These are phyloP conservation scores for Acrocyrtus sp. DNA, from an alignment of 2,888 invertebrate genomes.

Conservation along the genomic window DNA sequence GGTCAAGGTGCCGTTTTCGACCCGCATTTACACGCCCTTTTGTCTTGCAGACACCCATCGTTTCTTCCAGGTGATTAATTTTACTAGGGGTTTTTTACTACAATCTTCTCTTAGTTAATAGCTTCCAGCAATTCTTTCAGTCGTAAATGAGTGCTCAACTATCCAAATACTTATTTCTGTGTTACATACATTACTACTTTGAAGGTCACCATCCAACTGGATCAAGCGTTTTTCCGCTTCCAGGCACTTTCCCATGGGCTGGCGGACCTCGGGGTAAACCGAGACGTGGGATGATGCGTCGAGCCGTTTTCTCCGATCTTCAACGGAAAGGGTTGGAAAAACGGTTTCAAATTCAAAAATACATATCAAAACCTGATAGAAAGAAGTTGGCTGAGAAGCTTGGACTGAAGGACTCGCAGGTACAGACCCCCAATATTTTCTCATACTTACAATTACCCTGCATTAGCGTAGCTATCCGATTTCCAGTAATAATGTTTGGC, in stretches of 20 bases:
- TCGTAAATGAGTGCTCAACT: too few relatives aligned
- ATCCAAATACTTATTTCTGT: too few relatives aligned
- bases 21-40: constrained; percentile 82
- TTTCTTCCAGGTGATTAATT: constrained; percentile 80
- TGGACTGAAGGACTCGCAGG: constrained; percentile 97
- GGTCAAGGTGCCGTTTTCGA: constrained; percentile 69
- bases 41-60: constrained; percentile 85
- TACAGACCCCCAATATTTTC: constrained; percentile 66
- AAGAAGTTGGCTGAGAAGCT: constrained; percentile 96
- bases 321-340: constrained; percentile 96
- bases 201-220: constrained; percentile 61
- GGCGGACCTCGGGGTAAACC: constrained; percentile 92
- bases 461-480: constrained; percentile 1
- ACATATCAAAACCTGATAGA: constrained; percentile 98
- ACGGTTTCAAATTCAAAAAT: constrained; percentile 96
- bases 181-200: too few relatives aligned
- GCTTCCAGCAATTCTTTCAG: too few relatives aligned
- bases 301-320: constrained; percentile 96
- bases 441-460: too few relatives aligned
- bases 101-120: too few relatives aligned
- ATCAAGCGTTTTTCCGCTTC: constrained; percentile 67
- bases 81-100: too few relatives aligned
- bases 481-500: too few relatives aligned
- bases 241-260: constrained; percentile 84
- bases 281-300: constrained; percentile 93